Evolutionary conservation across 2,113 vertebrate species (phyloP), one percentile per base, ranked within the genome.

Genomic region (Climacteris rufus): DNA sequence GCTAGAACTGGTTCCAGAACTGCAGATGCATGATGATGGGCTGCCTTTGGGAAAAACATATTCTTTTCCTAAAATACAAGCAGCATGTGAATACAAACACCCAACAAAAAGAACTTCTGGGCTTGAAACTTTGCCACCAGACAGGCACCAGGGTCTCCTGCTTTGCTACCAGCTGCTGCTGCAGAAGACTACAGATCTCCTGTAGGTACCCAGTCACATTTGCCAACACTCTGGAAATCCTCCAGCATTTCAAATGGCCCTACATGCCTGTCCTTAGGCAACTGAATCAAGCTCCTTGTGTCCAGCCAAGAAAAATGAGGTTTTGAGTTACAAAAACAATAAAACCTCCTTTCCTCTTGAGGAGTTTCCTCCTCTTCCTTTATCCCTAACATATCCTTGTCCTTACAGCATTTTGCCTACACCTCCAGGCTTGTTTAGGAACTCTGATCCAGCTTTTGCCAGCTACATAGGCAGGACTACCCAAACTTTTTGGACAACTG

Each of bases 121-220:
- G 20, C 71, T 93, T 89, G 50, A 87, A 77, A 74, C 54, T 50
- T 19, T 74, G 83, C 76, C 86, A 93, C 80, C 33, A 81, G 68
- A 93, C 42, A 81, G 59, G 68, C 83, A 68, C 68, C 47, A 42
- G 88, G 83, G 68, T 90, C 83, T 70, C 64, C 76, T 77, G 71
- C 76, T 88, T 86, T 88, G 83, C 63, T 77, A 86, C 79, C 86
- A 92, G 85, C 88, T 90, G 92, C 59, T 86, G 61, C 54, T 65
- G 45, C 33, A 83, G 74, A 69, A 83, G 50, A 88, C 59, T 54
- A 28, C 2, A 0, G 18, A 74, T 45, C 50, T 92, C 68, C 71
- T 70, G 25, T 54, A 90, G 76, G 39, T 42, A 42, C 39, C 28
- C 2, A 1, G 30, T 65, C 53, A 74, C 39, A 53, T 59, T 71